Evolutionary conservation across 1,140 invertebrate species (phyloP).

Genomic region (Agrypnia vestita): DNA sequence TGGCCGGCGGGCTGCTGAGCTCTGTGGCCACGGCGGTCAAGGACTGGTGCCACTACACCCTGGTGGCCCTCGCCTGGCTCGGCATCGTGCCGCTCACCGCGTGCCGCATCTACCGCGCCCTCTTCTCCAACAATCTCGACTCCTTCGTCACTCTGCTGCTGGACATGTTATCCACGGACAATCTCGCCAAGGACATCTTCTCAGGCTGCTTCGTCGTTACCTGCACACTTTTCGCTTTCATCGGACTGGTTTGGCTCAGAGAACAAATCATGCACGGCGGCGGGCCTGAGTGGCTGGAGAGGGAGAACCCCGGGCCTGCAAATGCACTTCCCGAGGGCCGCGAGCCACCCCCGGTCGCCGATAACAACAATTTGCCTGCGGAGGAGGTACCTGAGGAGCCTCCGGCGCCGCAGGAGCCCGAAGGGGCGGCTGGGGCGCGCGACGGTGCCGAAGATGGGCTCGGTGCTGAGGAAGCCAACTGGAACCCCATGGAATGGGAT

Average conservation of each 20-base stretch:
- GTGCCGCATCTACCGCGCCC: slow-evolving; percentile 94
- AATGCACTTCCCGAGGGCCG: slow-evolving; percentile 64
- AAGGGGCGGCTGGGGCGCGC: slow-evolving; percentile 68
- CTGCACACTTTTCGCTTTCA: slow-evolving; percentile 97
- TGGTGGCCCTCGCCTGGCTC: slow-evolving; percentile 97
- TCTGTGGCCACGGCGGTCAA: slow-evolving; percentile 93
- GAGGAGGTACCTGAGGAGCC: slow-evolving; percentile 63
- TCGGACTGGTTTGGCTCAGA: slow-evolving; percentile 96
- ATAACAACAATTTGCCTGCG: slow-evolving; percentile 64
- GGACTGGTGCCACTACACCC: slow-evolving; percentile 97
- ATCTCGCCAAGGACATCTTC: slow-evolving; percentile 93
- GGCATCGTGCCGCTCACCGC: slow-evolving; percentile 97
- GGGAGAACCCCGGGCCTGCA: slow-evolving; percentile 74
- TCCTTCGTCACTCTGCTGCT: slow-evolving; percentile 89
- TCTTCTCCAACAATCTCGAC: slow-evolving; percentile 92
- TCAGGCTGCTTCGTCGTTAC: slow-evolving; percentile 97
- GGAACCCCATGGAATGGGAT: slow-evolving; percentile 99
- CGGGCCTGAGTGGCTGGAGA: slow-evolving; percentile 94
- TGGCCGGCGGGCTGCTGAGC: slow-evolving; percentile 89
- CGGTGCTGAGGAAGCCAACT: slow-evolving; percentile 92
- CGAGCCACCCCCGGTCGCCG: slow-evolving; percentile 60
- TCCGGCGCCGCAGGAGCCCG: slow-evolving; percentile 67
- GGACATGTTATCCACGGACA: slow-evolving; percentile 94
- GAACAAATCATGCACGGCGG: slow-evolving; percentile 99
- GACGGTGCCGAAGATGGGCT: slow-evolving; percentile 68